phyloP scores from a whole-genome alignment of 1,140 invertebrate species.

The Bombus fervidus region DNA sequence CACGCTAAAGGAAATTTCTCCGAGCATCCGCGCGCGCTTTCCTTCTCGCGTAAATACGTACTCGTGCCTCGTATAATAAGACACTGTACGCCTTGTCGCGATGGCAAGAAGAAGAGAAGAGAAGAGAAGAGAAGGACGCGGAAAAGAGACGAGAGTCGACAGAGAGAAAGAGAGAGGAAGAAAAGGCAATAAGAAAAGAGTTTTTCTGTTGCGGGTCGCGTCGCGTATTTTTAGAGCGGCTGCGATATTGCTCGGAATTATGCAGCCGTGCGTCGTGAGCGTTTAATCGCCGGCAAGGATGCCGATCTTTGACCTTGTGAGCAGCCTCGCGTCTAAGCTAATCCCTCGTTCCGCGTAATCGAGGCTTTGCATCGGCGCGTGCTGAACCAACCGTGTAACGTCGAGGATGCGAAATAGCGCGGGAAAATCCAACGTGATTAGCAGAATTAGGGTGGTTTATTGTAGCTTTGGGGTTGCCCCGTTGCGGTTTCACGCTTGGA shows the following conservation, averaged over 20 bases:
- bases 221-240: conserved; percentile 21
- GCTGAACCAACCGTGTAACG: not conserved
- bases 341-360: conserved; percentile 31
- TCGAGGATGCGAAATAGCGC: not conserved
- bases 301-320: conserved; percentile 37
- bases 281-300: conserved; percentile 27
- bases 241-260: conserved; percentile 37
- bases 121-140: not conserved
- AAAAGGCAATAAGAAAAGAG: not conserved
- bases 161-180: not conserved
- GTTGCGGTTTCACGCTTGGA: not conserved
- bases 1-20: conserved; percentile 59
- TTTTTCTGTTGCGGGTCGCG: not conserved
- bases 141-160: not conserved
- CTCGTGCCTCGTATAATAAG: not conserved
- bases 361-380: conserved; percentile 12
- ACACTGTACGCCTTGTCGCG: not conserved
- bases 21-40: conserved; percentile 3
- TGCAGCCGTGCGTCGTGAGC: conserved; percentile 22
- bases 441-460: too few species aligned
- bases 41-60: not conserved
- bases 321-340: conserved; percentile 23
- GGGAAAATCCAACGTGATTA: not conserved
- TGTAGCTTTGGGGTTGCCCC: not conserved
- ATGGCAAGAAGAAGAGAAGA: not conserved